Conservation (phyloP, 2,113 vertebrate species). For the Atrichornis clamosus region DNA sequence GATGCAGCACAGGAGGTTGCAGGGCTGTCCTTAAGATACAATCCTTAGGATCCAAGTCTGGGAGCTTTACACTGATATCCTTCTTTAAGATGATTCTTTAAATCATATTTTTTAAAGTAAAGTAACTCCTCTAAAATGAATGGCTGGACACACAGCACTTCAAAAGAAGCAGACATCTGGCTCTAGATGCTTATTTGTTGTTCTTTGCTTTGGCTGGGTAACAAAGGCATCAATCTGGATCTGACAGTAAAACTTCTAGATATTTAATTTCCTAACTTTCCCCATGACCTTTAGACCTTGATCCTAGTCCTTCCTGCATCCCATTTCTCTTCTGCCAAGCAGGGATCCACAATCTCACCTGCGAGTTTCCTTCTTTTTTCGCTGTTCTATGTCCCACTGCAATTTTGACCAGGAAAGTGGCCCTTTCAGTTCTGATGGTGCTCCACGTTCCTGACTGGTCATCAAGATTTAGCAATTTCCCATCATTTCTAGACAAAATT, state of each 20-base stretch:
- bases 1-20: not conserved
- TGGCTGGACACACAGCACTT: not conserved
- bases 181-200: not conserved
- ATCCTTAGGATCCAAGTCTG: not conserved
- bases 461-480: not conserved
- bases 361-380: not conserved
- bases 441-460: rapidly evolving
- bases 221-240: rapidly evolving
- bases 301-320: not conserved
- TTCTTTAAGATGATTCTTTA: not conserved
- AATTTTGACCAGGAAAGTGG: not conserved
- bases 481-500: not conserved
- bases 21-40: not conserved
- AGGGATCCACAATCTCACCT: not conserved
- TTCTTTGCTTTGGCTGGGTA: not conserved
- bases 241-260: not conserved
- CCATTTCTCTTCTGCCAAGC: not conserved
- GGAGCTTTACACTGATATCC: not conserved
- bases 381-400: not conserved
- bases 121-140: not conserved
- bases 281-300: not conserved
- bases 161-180: not conserved
- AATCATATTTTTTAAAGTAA: not conserved
- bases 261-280: not conserved
- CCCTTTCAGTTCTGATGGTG: not conserved